A percentile compares a stretch with the other conserved stretches of the same genome.
Conservation (phyloP, 2,797 vertebrate genomes). For the Pseudotriccus pelzelni region DNA sequence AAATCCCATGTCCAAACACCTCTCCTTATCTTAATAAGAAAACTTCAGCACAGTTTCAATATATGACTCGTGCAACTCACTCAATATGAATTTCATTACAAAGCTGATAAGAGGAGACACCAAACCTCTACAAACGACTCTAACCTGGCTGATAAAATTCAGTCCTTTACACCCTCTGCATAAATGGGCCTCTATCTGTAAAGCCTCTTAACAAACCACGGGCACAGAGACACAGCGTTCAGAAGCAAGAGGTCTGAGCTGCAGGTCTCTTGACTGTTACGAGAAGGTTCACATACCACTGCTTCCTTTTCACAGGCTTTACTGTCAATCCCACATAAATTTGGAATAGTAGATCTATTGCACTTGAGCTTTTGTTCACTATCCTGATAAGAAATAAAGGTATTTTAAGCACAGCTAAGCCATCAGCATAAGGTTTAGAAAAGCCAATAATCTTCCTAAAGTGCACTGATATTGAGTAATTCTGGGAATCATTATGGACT, state of each 20-base stretch:
- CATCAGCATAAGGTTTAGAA: background rate
- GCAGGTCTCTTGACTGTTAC: background rate
- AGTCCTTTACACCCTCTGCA: background rate
- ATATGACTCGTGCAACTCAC: accelerated
- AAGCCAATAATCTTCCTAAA: background rate
- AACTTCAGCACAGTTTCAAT: background rate
- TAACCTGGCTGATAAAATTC: background rate
- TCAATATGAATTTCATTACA: background rate
- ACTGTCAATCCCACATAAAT: background rate
- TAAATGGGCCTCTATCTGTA: background rate
- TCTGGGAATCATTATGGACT: background rate
- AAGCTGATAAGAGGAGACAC: background rate
- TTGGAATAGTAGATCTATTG: background rate
- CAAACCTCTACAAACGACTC: background rate
- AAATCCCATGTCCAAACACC: background rate
- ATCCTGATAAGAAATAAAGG: background rate
- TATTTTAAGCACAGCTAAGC: background rate
- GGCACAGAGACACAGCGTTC: background rate
- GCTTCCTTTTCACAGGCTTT: background rate
- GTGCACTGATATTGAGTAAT: background rate
- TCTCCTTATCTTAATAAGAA: background rate
- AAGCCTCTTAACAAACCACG: background rate
- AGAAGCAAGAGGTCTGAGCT: background rate
- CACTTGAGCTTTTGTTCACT: background rate
- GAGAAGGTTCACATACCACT: background rate